Conservation (phyloP, 2,888 invertebrate species). For the Drosophila fungiperda region DNA sequence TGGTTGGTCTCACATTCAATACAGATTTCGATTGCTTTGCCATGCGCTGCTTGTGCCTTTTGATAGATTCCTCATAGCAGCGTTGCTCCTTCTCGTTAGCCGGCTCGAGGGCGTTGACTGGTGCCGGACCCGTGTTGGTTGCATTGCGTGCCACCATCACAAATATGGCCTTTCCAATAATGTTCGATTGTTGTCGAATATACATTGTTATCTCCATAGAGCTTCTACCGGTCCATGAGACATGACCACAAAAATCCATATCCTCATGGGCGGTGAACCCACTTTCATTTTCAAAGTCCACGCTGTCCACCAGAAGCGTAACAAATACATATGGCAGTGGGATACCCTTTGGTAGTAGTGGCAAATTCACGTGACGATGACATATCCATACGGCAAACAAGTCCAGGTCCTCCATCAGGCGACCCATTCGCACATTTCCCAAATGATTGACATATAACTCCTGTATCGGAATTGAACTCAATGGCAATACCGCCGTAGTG, state of each 20-base stretch:
- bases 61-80: conserved; percentile 87
- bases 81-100: conserved; percentile 87
- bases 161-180: conserved; percentile 88
- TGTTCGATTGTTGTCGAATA: conserved; percentile 87
- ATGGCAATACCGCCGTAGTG: conserved; percentile 88
- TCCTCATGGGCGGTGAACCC: conserved; percentile 86
- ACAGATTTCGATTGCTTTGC: conserved; percentile 86
- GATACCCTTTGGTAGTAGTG: conserved; percentile 86
- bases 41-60: conserved; percentile 85
- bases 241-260: conserved; percentile 89
- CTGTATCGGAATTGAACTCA: conserved; percentile 87
- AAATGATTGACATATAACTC: conserved; percentile 88
- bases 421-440: conserved; percentile 88
- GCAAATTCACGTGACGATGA: conserved; percentile 88
- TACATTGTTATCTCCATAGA: conserved; percentile 90
- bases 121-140: conserved; percentile 86
- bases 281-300: conserved; percentile 85
- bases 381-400: conserved; percentile 92
- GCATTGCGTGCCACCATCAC: conserved; percentile 90
- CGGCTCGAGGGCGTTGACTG: conserved; percentile 87
- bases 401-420: conserved; percentile 92
- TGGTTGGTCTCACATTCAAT: conserved; percentile 87
- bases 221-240: conserved; percentile 90
- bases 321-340: conserved; percentile 89
- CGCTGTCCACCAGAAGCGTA: conserved; percentile 90